Base-by-base conservation (phyloP, 2,797 vertebrate species). In the Neopelma chrysocephalum region DNA sequence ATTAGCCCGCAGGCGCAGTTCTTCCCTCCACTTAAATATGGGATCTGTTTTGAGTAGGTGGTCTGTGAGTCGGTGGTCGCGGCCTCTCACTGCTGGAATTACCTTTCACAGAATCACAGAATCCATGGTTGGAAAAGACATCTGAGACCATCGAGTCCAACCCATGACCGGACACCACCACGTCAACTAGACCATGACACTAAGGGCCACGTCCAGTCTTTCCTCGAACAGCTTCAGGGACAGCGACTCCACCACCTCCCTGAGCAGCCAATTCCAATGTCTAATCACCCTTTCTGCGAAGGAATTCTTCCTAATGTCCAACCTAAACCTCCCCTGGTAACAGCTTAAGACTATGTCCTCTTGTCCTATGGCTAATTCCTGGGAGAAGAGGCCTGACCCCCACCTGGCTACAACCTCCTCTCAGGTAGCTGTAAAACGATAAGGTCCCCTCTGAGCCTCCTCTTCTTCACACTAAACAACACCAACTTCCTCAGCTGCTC, bases 211-310 rank as follows among this genome's bases (percentile, higher is more conserved):
- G 1, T 34, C 14, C 58, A 26, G 43, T 11, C n/a, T 13, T 22
- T 36, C 2, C 34, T 34, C 12, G 5, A 47, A 11, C 29, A 14
- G 48, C 29, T 26, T 16, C 48, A 12, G 31, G 25, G 13, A 47
- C 0, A 0, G 17, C 31, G 57, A 34, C 18, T 64, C 26, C 0
- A 0, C 15, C n/a, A 19, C 29, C 17, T 51, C n/a, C 29, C 14
- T 32, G 21, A 9, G 17, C 12, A 65, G 38, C 38, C 38, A 12
- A 4, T 64, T 65, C 29, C 45, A 27, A 7, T 58, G 5, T 47
- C 12, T 65, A 16, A 34, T 11, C 26, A 8, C 12, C 2, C 12
- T 5, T 78, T 31, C 51, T 45, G 25, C 40, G 25, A 71, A 65
- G 25, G n/a, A 64, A 64, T 47, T 78, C 8, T 51, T 51, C 17